These are phyloP conservation scores for Lycia hirtaria DNA, from an alignment of 2,888 invertebrate species.

Conservation along the genomic window DNA sequence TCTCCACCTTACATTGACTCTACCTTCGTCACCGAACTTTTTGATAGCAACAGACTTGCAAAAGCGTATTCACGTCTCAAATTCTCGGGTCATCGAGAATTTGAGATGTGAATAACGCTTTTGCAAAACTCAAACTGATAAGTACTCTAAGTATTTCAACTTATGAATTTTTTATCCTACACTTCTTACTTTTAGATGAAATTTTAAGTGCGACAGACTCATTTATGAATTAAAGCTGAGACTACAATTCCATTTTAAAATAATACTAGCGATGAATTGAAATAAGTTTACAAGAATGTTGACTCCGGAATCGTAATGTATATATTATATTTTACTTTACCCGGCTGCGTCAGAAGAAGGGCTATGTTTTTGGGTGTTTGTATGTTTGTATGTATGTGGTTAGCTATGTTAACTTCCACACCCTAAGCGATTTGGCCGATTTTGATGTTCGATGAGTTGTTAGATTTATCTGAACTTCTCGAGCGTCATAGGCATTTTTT, in stretches of 20 bases:
- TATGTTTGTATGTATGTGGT: too few species aligned
- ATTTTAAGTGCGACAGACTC: conserved; percentile 65
- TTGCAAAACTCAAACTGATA: conserved; percentile 22
- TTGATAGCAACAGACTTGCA: conserved; percentile 34
- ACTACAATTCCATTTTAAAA: conserved; percentile 65
- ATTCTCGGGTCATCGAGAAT: too few species aligned
- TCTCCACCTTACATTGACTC: conserved; percentile 22
- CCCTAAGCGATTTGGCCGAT: too few species aligned
- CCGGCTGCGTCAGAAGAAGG: too few species aligned
- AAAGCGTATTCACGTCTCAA: conserved; percentile 36
- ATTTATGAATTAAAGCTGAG: conserved; percentile 62
- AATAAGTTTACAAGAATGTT: conserved; percentile 76
- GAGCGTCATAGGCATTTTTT: too few species aligned
- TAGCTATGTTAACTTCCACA: too few species aligned
- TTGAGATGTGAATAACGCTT: too few species aligned
- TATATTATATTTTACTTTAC: too few species aligned
- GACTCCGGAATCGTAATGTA: conserved; percentile 73
- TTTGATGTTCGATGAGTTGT: too few species aligned
- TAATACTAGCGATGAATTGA: conserved; percentile 76
- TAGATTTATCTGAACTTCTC: too few species aligned
- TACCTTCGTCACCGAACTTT: conserved; percentile 41
- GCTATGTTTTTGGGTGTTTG: too few species aligned
- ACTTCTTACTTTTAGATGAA: conserved; percentile 49
- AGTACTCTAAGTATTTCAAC: conserved; percentile 10
- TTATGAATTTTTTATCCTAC: conserved; percentile 15